Conservation (phyloP, 2,113 vertebrate genomes). For the Phrynosoma platyrhinos region DNA sequence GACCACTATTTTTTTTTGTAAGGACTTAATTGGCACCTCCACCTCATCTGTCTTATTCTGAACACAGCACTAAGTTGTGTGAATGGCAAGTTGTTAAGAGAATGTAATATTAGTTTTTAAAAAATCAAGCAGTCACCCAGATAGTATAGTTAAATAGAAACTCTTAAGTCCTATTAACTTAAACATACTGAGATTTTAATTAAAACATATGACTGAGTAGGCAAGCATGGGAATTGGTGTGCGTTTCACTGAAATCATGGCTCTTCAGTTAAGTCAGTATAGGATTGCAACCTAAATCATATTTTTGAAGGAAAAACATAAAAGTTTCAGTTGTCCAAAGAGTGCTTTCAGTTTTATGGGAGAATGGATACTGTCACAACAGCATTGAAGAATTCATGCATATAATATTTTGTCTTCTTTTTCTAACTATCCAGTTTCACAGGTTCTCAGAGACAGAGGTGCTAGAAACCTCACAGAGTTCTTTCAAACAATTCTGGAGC, state of each 20-base stretch:
- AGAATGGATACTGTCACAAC: not conserved
- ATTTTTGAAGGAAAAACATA: not conserved
- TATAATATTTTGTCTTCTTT: not conserved
- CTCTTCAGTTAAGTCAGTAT: too few relatives aligned
- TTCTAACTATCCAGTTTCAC: not conserved
- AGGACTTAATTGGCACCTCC: not conserved
- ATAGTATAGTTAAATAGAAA: not conserved
- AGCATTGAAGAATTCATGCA: not conserved
- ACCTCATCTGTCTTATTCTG: not conserved
- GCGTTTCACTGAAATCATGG: not conserved
- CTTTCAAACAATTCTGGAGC: not conserved
- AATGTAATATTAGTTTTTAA: not conserved
- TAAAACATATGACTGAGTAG: too few relatives aligned
- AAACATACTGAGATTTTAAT: not conserved
- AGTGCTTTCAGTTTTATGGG: not conserved
- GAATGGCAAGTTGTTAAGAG: not conserved
- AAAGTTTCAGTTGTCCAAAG: not conserved
- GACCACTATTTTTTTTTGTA: not conserved
- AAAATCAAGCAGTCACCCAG: not conserved
- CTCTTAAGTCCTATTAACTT: not conserved
- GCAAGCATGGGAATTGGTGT: not conserved
- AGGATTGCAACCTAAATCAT: not conserved
- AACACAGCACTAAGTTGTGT: not conserved
- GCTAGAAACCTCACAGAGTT: not conserved
- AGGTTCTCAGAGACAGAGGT: not conserved